Base-by-base conservation (phyloP, 2,888 invertebrate species). In the Terebella lapidaria region DNA sequence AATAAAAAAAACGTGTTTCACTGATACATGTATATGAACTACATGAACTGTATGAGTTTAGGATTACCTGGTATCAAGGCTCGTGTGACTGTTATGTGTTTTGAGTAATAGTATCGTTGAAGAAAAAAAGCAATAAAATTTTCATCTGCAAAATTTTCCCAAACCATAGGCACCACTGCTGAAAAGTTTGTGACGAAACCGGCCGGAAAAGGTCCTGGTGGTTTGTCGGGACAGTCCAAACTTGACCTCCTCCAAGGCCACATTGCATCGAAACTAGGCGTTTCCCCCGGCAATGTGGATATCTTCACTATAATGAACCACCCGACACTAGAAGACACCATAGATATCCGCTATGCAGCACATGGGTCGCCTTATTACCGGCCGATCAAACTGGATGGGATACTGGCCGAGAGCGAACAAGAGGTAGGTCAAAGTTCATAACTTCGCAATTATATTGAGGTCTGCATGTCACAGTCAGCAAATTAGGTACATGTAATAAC, bases 351-450 rank as follows among this genome's bases (percentile, higher is more conserved):
- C 68, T 96, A 94, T 80, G 89, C 95, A 0, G 96, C 94, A 1
- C 94, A 94, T 78, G 93, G 94, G 1, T 94, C 95, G 0, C 93
- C 95, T 1, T 96, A 93, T 78, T 94, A 94, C 77, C 93, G 94
- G 75, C 91, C 96, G 0, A 92, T 93, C 4, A 86, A 92, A 78
- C 85, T 97, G 68, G 94, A 99, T 78, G 96, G 96, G 15, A 89
- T 95, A 59, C 91, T 97, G 5, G 59, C 67, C 3, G 54, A 68
- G 22, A 67, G 75, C 59, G 70, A 69, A 64, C 54, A 62, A 24
- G 67, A 73, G 71, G 77, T 78, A 59, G 64, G 69, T 47, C 20
- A 3, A 3, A 5, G 29, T 15, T 42, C 22, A n/a, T n/a, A n/a
- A n/a, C n/a, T n/a, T 26, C 5, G 10, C 10, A 5, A 53, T 26